phyloP scores from a whole-genome alignment of 2,113 vertebrate species.

The Alectura lathami region DNA sequence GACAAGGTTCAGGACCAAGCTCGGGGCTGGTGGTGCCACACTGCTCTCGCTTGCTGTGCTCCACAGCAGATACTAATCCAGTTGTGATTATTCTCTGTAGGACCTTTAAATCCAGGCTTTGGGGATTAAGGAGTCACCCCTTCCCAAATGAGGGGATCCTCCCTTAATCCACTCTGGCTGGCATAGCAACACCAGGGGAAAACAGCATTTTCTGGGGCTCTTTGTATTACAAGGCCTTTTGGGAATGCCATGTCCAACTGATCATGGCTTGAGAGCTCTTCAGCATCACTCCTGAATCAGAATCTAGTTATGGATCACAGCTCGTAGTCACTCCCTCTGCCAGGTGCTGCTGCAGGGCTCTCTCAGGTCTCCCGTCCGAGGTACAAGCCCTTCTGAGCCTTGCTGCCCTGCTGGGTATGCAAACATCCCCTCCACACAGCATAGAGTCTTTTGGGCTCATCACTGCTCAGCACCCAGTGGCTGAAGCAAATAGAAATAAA shows the following conservation, averaged over 20 bases:
- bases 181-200: background rate
- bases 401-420: rapidly evolving
- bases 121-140: slow-evolving; percentile 9
- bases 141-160: slow-evolving; percentile 35
- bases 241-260: rapidly evolving
- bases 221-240: background rate
- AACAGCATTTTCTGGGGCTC: background rate
- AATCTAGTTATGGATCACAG: background rate
- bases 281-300: background rate
- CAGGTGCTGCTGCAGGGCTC: rapidly evolving
- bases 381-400: background rate
- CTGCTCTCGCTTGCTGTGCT: background rate
- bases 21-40: background rate
- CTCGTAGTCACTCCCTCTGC: rapidly evolving
- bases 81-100: slow-evolving; percentile 42
- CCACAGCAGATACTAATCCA: slow-evolving; percentile 1
- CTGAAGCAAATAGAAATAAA: background rate
- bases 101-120: slow-evolving; percentile 45
- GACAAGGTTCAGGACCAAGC: background rate
- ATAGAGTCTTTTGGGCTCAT: background rate
- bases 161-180: slow-evolving; percentile 15
- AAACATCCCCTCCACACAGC: background rate
- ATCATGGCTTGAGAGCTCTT: background rate
- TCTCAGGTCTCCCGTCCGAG: background rate
- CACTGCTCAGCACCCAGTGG: background rate